These are phyloP conservation scores for Musca vetustissima DNA, from an alignment of 1,140 invertebrate species.

Conservation along the genomic window DNA sequence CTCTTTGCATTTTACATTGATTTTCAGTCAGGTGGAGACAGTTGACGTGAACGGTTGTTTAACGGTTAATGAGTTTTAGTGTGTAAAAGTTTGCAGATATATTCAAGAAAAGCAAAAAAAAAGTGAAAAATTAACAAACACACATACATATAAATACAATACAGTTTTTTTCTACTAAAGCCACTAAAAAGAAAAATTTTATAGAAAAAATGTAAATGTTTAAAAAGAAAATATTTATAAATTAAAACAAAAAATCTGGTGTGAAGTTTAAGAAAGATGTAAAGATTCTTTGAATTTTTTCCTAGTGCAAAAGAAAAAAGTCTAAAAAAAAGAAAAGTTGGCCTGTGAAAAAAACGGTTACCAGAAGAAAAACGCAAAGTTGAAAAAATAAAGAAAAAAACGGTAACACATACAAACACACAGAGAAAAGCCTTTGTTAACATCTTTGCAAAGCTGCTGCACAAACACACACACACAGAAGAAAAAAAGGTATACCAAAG, in stretches of 20 bases:
- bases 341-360: conserved; percentile 4
- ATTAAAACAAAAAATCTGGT: background rate
- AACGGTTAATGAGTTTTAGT: conserved; percentile 36
- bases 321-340: background rate
- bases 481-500: conserved; percentile 1
- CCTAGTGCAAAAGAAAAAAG: background rate
- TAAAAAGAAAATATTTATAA: too few relatives aligned
- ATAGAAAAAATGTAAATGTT: conserved; percentile 2
- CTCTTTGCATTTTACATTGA: conserved; percentile 23
- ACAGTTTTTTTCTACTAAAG: too few relatives aligned
- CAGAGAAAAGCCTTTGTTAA: too few relatives aligned
- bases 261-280: background rate
- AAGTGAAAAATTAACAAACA: background rate
- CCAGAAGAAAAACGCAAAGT: background rate
- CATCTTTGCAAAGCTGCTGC: too few relatives aligned
- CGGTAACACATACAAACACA: background rate
- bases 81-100: conserved; percentile 29
- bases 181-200: background rate
- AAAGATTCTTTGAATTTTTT: background rate
- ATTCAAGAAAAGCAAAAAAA: conserved; percentile 17
- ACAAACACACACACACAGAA: conserved; percentile 18
- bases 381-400: too few relatives aligned
- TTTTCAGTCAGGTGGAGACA: conserved; percentile 53
- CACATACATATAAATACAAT: too few relatives aligned
- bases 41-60: conserved; percentile 54